These are phyloP conservation scores for Hermatobates lingyangjiaoensis DNA, from an alignment of 1,140 invertebrate genomes.

Conservation along the genomic window DNA sequence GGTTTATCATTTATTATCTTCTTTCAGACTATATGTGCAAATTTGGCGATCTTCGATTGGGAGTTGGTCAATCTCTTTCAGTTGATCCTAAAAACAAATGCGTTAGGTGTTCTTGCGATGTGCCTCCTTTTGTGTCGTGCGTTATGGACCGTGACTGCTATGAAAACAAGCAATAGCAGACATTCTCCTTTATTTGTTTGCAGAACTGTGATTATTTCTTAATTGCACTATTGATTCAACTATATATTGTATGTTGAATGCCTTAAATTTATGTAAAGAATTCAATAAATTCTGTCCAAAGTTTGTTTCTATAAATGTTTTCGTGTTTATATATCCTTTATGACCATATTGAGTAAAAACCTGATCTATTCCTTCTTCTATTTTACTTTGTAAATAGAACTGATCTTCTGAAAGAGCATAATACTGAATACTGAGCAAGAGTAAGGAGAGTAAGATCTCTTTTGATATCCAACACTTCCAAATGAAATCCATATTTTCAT, in stretches of 20 bases:
- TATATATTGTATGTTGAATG: too few species aligned
- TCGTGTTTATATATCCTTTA: too few species aligned
- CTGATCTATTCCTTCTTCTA: too few species aligned
- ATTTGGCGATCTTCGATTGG: constrained; percentile 7
- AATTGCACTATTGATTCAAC: too few species aligned
- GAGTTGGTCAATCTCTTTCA: constrained; percentile 3
- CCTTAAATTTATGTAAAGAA: too few species aligned
- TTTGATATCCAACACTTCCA: constrained; percentile 7
- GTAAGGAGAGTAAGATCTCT: constrained; percentile 1
- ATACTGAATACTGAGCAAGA: background rate
- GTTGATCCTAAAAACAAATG: constrained; percentile 4
- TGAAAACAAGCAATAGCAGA: too few species aligned
- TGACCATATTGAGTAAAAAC: too few species aligned
- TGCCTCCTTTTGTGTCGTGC: constrained; percentile 8
- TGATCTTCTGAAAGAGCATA: constrained; percentile 5
- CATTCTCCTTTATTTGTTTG: too few species aligned
- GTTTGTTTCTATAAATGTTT: too few species aligned
- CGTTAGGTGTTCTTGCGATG: constrained; percentile 6
- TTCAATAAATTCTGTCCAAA: too few species aligned
- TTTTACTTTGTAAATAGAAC: background rate
- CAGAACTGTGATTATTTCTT: too few species aligned
- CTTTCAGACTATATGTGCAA: constrained; percentile 9
- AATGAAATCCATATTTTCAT: background rate
- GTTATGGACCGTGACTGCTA: constrained; percentile 9
- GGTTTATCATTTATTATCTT: too few species aligned